Percentiles rank a stretch among this genome's conserved stretches.
phyloP scores from a whole-genome alignment of 2,888 invertebrate genomes.

The Caenorhabditis macrosperma region DNA sequence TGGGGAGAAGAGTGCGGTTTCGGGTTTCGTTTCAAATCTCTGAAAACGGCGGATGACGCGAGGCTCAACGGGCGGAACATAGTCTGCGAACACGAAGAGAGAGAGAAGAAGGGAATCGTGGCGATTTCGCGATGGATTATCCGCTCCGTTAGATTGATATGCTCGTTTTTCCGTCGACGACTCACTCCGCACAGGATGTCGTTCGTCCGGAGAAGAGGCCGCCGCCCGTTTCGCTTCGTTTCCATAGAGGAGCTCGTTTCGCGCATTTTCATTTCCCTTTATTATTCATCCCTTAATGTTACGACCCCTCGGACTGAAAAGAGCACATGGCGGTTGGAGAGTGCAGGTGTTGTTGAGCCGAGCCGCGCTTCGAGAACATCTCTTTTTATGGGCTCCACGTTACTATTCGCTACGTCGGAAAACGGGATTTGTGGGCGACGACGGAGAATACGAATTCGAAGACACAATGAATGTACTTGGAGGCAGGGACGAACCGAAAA shows the following conservation, averaged over 20 bases:
- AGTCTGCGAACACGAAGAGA: not conserved
- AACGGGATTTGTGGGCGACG: not conserved
- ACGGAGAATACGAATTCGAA: not conserved
- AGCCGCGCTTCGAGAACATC: constrained; percentile 4
- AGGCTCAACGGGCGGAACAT: not conserved
- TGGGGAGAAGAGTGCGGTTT: constrained; percentile 28
- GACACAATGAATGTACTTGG: not conserved
- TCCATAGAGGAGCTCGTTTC: constrained; percentile 33
- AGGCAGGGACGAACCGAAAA: constrained; percentile 1
- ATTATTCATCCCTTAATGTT: constrained; percentile 21
- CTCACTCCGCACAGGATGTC: too few species aligned
- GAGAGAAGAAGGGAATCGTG: not conserved
- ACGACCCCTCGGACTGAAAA: not conserved
- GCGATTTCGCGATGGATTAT: constrained; percentile 23
- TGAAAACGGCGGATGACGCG: constrained; percentile 13
- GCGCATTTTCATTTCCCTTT: constrained; percentile 15
- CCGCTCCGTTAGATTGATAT: constrained; percentile 26
- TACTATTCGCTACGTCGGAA: constrained; percentile 19
- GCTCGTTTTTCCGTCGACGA: not conserved
- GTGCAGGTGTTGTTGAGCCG: constrained; percentile 8
- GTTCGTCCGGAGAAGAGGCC: not conserved
- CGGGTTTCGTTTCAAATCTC: constrained; percentile 41
- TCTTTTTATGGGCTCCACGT: constrained; percentile 25
- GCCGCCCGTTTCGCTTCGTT: constrained; percentile 20
- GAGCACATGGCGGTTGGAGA: constrained; percentile 2